These are phyloP conservation scores for Pangasius mekongensis DNA, from an alignment of 2,797 vertebrate species.

Conservation along the genomic window DNA sequence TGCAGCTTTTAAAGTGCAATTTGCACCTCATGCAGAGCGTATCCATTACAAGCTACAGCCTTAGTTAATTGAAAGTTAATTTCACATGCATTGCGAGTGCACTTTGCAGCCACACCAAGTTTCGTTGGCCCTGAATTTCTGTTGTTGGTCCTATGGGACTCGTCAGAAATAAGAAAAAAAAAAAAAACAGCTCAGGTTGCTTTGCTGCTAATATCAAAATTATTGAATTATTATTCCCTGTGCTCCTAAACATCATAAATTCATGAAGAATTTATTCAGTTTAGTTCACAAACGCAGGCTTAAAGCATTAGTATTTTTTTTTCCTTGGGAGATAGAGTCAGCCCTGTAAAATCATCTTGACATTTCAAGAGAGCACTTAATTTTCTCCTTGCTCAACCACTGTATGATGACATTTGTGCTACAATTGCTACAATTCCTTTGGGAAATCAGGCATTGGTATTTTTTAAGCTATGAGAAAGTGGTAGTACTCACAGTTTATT, in stretches of 20 bases:
- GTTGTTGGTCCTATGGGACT: neutral
- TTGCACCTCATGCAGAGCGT: constrained; percentile 18
- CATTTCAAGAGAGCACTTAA: constrained; percentile 38
- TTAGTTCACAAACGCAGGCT: constrained; percentile 18
- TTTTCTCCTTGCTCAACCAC: constrained; percentile 40
- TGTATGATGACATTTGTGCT: constrained; percentile 44
- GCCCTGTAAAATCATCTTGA: constrained; percentile 40
- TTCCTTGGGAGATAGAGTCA: constrained; percentile 5
- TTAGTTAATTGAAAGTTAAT: constrained; percentile 34
- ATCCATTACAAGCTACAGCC: constrained; percentile 15
- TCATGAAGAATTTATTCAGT: constrained; percentile 16
- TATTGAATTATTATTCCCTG: constrained; percentile 2
- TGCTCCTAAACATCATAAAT: constrained; percentile 4
- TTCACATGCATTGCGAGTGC: constrained; percentile 2
- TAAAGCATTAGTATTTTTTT: constrained; percentile 6
- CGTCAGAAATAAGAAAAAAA: neutral
- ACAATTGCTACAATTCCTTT: constrained; percentile 40
- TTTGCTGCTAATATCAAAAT: neutral
- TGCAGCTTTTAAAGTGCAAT: constrained; percentile 29
- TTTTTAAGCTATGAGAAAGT: constrained; percentile 27
- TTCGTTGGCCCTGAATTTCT: neutral
- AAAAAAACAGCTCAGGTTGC: neutral
- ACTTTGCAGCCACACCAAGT: neutral
- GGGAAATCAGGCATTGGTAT: constrained; percentile 36
- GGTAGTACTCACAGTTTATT: constrained; percentile 22